Percentiles rank a stretch among this genome's conserved stretches.
Conservation (phyloP, 2,797 vertebrate genomes). For the Apogon hyalosoma region DNA sequence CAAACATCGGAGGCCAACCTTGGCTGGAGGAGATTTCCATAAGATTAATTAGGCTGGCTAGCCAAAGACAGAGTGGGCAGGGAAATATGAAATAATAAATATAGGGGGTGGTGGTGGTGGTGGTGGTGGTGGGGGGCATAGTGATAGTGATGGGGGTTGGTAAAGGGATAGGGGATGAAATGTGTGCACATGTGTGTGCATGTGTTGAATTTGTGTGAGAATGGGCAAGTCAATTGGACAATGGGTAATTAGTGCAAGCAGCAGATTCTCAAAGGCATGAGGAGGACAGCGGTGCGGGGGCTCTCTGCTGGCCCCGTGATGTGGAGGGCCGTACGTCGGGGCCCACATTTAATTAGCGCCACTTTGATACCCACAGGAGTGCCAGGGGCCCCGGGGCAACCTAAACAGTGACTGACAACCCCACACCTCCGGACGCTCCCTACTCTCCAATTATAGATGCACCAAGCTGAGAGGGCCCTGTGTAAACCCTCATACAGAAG, state of each 20-base stretch:
- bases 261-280: conserved; percentile 95
- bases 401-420: conserved; percentile 99
- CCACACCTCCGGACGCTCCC: conserved; percentile 93
- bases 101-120: conserved; percentile 54
- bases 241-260: conserved; percentile 99
- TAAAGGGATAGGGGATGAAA: conserved; percentile 59
- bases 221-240: conserved; percentile 96
- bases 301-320: conserved; percentile 86
- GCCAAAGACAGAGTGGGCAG: conserved; percentile 93
- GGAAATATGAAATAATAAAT: conserved; percentile 83
- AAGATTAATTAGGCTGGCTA: conserved; percentile 99
- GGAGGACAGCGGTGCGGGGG: conserved; percentile 89
- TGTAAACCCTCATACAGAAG: conserved; percentile 63
- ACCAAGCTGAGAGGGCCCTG: conserved; percentile 84
- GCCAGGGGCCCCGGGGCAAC: conserved; percentile 97
- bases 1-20: conserved; percentile 99
- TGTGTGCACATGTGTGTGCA: conserved; percentile 66
- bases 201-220: conserved; percentile 89
- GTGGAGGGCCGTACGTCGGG: conserved; percentile 93
- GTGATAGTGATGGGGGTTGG: conserved; percentile 57
- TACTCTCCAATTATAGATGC: conserved; percentile 98
- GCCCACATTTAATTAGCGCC: conserved; percentile 99
- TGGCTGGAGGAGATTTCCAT: conserved; percentile 99
- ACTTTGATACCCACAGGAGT: conserved; percentile 99
- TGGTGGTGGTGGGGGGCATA: conserved; percentile 6